Evolutionary conservation across 1,140 invertebrate species (phyloP).

Genomic region (Linepithema humile): DNA sequence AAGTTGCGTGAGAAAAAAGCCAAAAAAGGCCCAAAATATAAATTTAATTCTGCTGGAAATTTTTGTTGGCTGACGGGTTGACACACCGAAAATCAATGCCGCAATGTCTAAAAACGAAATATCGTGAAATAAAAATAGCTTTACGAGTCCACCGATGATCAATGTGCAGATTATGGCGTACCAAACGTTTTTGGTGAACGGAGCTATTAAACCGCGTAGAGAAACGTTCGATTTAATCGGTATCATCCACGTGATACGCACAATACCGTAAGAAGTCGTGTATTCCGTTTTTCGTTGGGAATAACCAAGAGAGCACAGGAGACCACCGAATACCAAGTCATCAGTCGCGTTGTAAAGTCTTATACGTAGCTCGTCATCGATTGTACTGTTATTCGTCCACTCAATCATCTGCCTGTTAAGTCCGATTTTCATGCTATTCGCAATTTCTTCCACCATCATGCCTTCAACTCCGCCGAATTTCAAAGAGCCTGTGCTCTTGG

Average conservation of each 20-base stretch:
- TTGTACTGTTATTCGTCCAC: conserved; percentile 43
- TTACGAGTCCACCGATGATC: conserved; percentile 65
- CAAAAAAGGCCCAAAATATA: conserved; percentile 77
- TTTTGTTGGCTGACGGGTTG: conserved; percentile 66
- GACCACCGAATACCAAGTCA: conserved; percentile 76
- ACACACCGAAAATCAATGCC: conserved; percentile 71
- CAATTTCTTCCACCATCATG: conserved; percentile 40
- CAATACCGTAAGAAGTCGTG: conserved; percentile 74
- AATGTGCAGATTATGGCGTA: conserved; percentile 66
- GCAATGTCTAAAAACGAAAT: conserved; percentile 75
- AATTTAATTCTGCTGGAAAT: conserved; percentile 73
- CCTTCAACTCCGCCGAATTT: conserved; percentile 69
- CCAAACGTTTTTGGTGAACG: conserved; percentile 75
- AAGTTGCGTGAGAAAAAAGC: conserved; percentile 76
- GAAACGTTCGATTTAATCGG: conserved; percentile 72
- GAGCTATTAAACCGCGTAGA: conserved; percentile 73
- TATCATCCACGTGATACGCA: conserved; percentile 75
- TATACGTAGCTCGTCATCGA: background rate
- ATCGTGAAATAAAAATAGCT: conserved; percentile 65
- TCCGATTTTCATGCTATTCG: conserved; percentile 46
- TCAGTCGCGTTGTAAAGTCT: background rate
- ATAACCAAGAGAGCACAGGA: conserved; percentile 59
- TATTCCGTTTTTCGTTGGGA: conserved; percentile 61
- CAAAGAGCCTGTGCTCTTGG: background rate
- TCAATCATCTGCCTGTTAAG: conserved; percentile 56